Conservation (phyloP, 2,113 vertebrate species). For the Hemibates koningsi region DNA sequence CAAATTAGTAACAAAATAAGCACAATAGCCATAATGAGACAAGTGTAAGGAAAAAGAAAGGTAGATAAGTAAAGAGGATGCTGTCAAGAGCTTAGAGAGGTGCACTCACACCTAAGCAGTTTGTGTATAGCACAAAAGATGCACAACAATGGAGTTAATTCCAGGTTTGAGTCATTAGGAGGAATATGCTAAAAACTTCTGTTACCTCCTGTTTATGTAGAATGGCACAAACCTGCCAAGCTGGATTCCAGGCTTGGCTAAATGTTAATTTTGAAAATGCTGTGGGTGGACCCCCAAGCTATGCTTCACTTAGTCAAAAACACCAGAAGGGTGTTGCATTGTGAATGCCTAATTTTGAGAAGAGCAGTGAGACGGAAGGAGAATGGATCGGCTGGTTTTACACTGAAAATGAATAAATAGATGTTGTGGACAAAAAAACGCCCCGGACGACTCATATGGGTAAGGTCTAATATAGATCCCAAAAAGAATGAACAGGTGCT, state of each 20-base stretch:
- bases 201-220: neutral
- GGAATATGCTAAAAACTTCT: neutral
- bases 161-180: neutral
- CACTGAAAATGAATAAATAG: neutral
- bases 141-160: neutral
- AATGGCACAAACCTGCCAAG: neutral
- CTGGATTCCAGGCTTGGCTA: neutral
- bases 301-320: neutral
- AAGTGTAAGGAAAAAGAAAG: neutral
- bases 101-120: neutral
- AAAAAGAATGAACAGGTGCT: neutral
- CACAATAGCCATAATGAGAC: neutral
- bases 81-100: neutral
- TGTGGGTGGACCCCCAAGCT: neutral
- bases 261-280: neutral
- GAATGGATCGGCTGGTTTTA: neutral
- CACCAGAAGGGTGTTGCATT: neutral
- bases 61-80: neutral
- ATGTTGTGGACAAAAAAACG: neutral
- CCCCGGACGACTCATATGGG: neutral
- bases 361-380: neutral
- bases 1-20: neutral
- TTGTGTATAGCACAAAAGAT: neutral
- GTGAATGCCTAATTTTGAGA: neutral
- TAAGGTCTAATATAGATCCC: neutral